Evolutionary conservation across 2,113 vertebrate species (phyloP).

Genomic region (Neolamprologus variostigma): DNA sequence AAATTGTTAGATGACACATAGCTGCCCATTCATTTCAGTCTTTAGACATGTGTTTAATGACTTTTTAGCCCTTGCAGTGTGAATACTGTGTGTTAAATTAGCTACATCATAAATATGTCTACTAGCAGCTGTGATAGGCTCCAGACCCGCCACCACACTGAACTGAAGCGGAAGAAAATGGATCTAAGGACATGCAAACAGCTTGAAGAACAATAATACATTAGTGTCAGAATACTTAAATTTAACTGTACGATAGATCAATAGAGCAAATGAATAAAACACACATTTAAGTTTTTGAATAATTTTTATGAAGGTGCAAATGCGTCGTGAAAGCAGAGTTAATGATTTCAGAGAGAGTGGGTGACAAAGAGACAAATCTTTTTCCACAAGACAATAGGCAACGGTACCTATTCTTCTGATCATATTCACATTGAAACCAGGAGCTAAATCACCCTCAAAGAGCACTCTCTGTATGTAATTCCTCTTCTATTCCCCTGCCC

Average conservation of each 20-base stretch:
- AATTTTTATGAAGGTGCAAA: background rate
- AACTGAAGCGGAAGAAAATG: background rate
- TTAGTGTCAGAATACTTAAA: background rate
- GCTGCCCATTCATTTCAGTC: background rate
- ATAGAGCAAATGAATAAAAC: background rate
- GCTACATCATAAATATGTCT: background rate
- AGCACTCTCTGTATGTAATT: background rate
- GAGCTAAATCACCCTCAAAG: constrained; percentile 16
- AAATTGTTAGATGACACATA: background rate
- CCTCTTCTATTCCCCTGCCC: constrained; percentile 37
- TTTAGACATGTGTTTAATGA: background rate
- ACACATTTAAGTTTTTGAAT: background rate
- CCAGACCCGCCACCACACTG: background rate
- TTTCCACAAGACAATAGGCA: constrained; percentile 31
- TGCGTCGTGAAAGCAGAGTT: background rate
- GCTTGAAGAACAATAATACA: background rate
- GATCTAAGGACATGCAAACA: background rate
- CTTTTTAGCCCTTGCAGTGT: background rate
- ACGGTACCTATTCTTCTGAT: constrained; percentile 23
- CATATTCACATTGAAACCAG: constrained; percentile 18
- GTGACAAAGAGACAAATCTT: constrained; percentile 7
- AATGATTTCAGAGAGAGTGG: background rate
- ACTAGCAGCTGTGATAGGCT: background rate
- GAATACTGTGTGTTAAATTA: background rate
- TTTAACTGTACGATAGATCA: background rate